Evolutionary conservation across 2,113 vertebrate genomes (phyloP), one percentile per base, ranked within the genome.

Genomic region (Morone chrysops): DNA sequence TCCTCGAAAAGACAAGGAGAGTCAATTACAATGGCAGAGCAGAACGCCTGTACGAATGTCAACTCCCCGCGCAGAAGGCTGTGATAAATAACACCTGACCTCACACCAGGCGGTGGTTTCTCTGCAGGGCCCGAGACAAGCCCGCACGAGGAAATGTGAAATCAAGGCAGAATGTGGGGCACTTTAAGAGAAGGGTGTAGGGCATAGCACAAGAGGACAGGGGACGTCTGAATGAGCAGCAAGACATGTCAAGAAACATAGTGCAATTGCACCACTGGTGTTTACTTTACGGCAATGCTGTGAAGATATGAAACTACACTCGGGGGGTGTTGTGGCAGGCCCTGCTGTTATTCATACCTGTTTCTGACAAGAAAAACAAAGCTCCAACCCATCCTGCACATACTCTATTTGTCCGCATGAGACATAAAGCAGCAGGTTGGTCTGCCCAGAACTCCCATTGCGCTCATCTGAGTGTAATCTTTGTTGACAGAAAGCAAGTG

Each of bases 1-100:
- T 96, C 96, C 95, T 94, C 93, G 93, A 96, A 95, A 93, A 97
- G 96, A 98, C 95, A 97, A 96, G 96, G 94, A 94, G 96, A 95
- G 94, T 97, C 96, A 95, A 95, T 97, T 96, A 95, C 94, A 83
- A 93, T 87, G 92, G 93, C 90, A 84, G 94, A 89, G 85, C 84
- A 77, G 85, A 94, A 94, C 89, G 93, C 85, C 93, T 86, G 91
- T 89, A 93, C 92, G 89, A 92, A 94, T 96, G 96, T 95, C 94
- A 96, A 93, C 95, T 95, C 94, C 95, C 88, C 89, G 92, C 84
- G 66, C 92, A 94, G 94, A 93, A 92, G 78, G 86, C 84, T 89
- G 91, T 96, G 95, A 96, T 96, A 94, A 96, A 96, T 96, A 94
- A 95, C 91, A 92, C 84, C 94, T 95, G 95, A 96, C 95, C 95